Conservation (phyloP, 2,113 vertebrate genomes). For the Cavia aperea region DNA sequence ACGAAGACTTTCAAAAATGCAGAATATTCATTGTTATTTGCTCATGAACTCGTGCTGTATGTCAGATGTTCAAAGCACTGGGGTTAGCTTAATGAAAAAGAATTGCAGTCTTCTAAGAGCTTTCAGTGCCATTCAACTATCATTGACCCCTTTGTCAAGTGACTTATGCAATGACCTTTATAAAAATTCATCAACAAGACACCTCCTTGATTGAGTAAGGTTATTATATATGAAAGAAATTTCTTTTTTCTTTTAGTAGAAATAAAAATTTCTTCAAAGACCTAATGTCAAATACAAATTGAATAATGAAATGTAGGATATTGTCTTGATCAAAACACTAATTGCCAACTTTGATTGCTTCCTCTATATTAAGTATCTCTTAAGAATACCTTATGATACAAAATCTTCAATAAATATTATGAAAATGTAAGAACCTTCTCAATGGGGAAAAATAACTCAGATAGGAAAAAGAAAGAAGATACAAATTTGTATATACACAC, state of each 20-base stretch:
- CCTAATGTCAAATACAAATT: slow-evolving; percentile 9
- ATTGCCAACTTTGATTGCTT: slow-evolving; percentile 41
- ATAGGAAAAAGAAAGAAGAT: no score
- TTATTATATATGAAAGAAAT: slow-evolving; percentile 22
- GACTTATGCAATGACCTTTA: background rate
- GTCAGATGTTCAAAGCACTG: background rate
- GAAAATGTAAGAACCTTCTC: no score
- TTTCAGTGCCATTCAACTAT: background rate
- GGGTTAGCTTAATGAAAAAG: background rate
- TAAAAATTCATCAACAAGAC: slow-evolving; percentile 8
- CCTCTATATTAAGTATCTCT: background rate
- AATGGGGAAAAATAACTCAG: no score
- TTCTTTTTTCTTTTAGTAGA: slow-evolving; percentile 27
- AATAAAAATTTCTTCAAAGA: slow-evolving; percentile 15
- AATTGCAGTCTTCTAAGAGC: background rate
- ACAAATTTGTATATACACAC: no score
- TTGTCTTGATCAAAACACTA: slow-evolving; percentile 40
- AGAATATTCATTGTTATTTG: background rate
- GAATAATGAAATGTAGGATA: slow-evolving; percentile 11
- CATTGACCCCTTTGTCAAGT: slow-evolving; percentile 5
- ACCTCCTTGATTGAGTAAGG: background rate
- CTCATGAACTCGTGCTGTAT: background rate
- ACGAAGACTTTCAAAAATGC: background rate
- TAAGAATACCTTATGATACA: background rate
- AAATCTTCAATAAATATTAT: no score